Evolutionary conservation across 2,888 invertebrate species (phyloP).

Genomic region (Meteorus colon): DNA sequence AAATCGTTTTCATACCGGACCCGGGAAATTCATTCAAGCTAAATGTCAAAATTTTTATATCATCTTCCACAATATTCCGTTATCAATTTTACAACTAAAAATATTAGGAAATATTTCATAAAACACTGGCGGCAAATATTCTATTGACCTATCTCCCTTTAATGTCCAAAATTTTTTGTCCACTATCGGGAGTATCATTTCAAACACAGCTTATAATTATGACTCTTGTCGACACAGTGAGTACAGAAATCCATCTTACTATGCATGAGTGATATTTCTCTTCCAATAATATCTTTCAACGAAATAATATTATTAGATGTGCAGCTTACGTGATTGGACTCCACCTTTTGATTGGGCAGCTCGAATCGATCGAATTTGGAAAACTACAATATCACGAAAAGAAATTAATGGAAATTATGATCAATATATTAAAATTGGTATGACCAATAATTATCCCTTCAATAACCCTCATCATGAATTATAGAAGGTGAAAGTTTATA

Average conservation of each 20-base stretch:
- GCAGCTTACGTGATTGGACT: conserved; percentile 61
- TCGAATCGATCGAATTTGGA: conserved; percentile 58
- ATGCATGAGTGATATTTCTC: too few species aligned
- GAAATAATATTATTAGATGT: conserved; percentile 52
- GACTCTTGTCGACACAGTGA: conserved; percentile 65
- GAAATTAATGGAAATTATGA: conserved; percentile 44
- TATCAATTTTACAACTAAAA: conserved; percentile 20
- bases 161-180: conserved; percentile 43
- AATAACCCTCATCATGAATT: not conserved
- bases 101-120: conserved; percentile 29
- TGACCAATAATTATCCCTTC: conserved; percentile 6
- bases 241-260: not conserved
- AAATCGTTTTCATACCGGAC: conserved; percentile 1
- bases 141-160: conserved; percentile 10
- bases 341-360: conserved; percentile 56
- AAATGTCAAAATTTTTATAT: conserved; percentile 11
- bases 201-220: conserved; percentile 64
- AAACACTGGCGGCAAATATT: conserved; percentile 33
- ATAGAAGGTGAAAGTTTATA: not conserved
- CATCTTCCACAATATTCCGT: not conserved
- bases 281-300: not conserved
- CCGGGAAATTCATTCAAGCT: not conserved
- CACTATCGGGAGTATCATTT: conserved; percentile 59
- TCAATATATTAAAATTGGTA: conserved; percentile 59
- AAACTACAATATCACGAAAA: conserved; percentile 49